Evolutionary conservation across 2,888 invertebrate genomes (phyloP).

Genomic region (Phytoseiulus persimilis): DNA sequence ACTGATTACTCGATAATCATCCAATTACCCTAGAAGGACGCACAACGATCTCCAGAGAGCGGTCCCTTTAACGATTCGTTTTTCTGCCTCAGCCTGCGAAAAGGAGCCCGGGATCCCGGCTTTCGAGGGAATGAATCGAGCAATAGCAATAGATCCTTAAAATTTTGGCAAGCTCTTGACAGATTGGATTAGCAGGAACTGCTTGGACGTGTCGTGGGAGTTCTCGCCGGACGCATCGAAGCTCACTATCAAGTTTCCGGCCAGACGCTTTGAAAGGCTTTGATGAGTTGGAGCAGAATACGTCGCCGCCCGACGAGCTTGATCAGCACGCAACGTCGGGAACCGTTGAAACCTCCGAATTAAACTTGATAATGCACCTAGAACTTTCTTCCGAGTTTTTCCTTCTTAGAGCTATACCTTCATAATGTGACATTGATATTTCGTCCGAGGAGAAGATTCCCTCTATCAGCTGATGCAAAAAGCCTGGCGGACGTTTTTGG

Average conservation of each 20-base stretch:
- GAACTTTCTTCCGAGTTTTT: too few relatives aligned
- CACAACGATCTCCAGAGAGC: background rate
- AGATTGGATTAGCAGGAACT: slow-evolving; percentile 72
- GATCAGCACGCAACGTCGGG: too few relatives aligned
- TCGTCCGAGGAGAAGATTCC: too few relatives aligned
- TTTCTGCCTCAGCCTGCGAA: too few relatives aligned
- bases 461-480: too few relatives aligned
- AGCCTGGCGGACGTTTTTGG: too few relatives aligned
- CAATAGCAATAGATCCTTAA: background rate
- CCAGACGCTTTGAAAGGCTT: background rate
- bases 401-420: too few relatives aligned
- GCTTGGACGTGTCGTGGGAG: slow-evolving; percentile 27
- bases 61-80: background rate
- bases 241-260: background rate
- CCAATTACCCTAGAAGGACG: background rate
- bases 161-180: slow-evolving; percentile 50
- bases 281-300: background rate
- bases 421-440: too few relatives aligned
- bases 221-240: background rate
- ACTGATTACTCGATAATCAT: background rate
- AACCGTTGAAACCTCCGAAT: too few relatives aligned
- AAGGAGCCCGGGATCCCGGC: background rate
- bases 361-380: too few relatives aligned
- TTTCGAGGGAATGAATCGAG: background rate
- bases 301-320: background rate